Percentiles rank a stretch among this genome's conserved stretches.
These are phyloP conservation scores for Kuschelorhynchus macadamiae DNA, from an alignment of 2,888 invertebrate species.

Conservation along the genomic window DNA sequence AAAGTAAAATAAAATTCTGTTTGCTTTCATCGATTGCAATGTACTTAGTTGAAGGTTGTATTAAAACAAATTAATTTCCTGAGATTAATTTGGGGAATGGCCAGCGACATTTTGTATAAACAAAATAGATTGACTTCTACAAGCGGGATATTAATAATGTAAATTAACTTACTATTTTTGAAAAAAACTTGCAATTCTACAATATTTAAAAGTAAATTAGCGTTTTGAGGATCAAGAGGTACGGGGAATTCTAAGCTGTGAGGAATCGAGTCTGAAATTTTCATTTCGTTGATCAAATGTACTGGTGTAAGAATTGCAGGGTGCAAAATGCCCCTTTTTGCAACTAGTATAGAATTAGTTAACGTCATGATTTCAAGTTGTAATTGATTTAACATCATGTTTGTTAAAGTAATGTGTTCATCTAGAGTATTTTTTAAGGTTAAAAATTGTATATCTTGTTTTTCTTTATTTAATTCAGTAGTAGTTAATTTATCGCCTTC, in stretches of 20 bases:
- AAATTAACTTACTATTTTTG: conserved; percentile 4
- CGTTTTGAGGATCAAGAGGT: conserved; percentile 1
- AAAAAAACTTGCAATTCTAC: conserved; percentile 7
- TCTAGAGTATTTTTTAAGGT: conserved; percentile 2
- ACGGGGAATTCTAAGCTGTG: conserved; percentile 9
- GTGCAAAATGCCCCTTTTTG: background rate
- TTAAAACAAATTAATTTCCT: conserved; percentile 3
- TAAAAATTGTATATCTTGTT: conserved; percentile 10
- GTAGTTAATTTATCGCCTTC: background rate
- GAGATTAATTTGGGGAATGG: conserved; percentile 6
- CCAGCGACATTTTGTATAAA: conserved; percentile 3
- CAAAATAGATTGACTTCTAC: conserved; percentile 1
- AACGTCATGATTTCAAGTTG: conserved; percentile 7
- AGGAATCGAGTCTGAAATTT: background rate
- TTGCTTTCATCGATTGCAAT: background rate
- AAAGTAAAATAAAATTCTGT: no score
- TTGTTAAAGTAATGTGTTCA: conserved; percentile 4
- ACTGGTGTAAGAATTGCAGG: background rate
- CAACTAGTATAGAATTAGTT: conserved; percentile 7
- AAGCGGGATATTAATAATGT: conserved; percentile 15
- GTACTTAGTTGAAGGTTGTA: conserved; percentile 2
- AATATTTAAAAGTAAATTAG: conserved; percentile 6
- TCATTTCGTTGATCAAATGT: conserved; percentile 6
- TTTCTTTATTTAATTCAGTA: conserved; percentile 3
- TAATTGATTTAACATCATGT: conserved; percentile 6